These are phyloP conservation scores for Halcyon chelicuti DNA, from an alignment of 2,797 vertebrate genomes.

Conservation along the genomic window DNA sequence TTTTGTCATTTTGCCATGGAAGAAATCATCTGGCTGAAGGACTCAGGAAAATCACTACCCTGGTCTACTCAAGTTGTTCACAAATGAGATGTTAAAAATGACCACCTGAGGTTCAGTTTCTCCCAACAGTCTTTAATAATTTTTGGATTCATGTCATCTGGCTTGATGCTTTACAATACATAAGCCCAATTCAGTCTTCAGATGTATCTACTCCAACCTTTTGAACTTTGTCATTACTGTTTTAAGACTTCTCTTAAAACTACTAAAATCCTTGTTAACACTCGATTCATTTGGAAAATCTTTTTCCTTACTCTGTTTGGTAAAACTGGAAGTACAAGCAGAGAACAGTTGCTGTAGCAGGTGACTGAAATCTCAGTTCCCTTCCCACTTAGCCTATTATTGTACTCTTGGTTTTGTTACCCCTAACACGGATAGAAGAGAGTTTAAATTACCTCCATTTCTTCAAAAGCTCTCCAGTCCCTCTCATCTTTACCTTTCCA, in stretches of 20 bases:
- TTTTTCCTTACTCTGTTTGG: background rate
- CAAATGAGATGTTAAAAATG: background rate
- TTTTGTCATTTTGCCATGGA: background rate
- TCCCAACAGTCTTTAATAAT: background rate
- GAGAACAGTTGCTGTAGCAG: background rate
- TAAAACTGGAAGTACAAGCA: background rate
- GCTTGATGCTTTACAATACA: background rate
- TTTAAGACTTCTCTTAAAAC: background rate
- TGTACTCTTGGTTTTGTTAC: background rate
- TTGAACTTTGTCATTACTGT: background rate
- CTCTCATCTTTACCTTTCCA: background rate
- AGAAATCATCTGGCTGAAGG: background rate
- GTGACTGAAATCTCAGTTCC: background rate
- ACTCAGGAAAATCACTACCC: background rate
- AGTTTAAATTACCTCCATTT: background rate
- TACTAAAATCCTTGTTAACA: background rate
- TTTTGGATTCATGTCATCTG: background rate
- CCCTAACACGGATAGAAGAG: background rate
- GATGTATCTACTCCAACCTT: background rate
- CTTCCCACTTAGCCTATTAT: background rate
- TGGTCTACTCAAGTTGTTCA: background rate
- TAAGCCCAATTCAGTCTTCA: background rate
- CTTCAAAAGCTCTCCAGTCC: background rate
- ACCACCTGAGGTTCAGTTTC: background rate
- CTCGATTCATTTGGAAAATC: background rate